These are phyloP conservation scores for Oreochromis aureus DNA, from an alignment of 2,113 vertebrate species.

Conservation along the genomic window DNA sequence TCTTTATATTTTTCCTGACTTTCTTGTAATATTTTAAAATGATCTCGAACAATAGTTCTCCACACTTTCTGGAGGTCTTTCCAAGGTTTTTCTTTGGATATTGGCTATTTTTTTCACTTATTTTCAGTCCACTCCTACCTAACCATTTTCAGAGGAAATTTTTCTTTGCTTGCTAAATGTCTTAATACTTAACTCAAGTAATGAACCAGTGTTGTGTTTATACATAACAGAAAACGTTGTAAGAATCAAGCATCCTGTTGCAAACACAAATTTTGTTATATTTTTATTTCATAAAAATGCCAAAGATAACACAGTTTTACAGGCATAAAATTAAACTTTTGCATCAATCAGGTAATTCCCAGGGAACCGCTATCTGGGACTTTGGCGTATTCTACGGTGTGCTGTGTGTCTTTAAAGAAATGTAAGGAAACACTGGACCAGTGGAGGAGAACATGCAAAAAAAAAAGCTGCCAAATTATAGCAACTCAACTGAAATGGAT, in stretches of 20 bases:
- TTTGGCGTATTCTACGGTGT: background rate
- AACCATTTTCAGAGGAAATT: background rate
- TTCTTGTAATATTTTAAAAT: background rate
- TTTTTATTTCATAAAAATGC: background rate
- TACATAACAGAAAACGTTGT: background rate
- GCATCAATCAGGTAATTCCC: background rate
- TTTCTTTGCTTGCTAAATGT: background rate
- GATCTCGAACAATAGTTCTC: background rate
- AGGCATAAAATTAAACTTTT: background rate
- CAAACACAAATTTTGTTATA: background rate
- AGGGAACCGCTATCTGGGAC: background rate
- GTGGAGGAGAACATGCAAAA: background rate
- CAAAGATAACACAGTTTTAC: background rate
- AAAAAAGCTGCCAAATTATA: background rate
- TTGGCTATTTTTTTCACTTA: background rate
- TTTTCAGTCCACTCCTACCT: background rate
- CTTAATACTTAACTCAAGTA: background rate
- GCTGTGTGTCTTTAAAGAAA: background rate
- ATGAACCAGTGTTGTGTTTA: background rate
- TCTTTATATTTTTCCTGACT: background rate
- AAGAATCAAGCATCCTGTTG: background rate
- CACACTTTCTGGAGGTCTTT: background rate
- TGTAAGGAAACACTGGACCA: background rate
- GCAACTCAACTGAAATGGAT: background rate
- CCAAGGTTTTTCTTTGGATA: background rate